These are phyloP conservation scores for Jacana jacana DNA, from an alignment of 2,113 vertebrate genomes.

Conservation along the genomic window DNA sequence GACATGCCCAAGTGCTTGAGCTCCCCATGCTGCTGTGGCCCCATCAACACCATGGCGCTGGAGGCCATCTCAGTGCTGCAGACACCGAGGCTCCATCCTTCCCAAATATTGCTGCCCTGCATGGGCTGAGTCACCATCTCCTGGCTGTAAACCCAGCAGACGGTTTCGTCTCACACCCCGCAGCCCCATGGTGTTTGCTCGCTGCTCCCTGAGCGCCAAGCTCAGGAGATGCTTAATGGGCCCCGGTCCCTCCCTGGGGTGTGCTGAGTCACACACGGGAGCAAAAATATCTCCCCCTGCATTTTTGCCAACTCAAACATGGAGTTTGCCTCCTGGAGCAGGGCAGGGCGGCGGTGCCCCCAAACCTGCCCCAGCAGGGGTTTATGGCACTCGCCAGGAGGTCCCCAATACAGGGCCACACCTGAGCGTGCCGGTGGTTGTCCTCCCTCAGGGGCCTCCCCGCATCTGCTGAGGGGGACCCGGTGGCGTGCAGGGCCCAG, in stretches of 20 bases:
- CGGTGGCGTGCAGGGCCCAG: neutral
- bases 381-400: neutral
- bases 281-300: neutral
- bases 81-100: neutral
- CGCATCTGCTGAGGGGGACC: neutral
- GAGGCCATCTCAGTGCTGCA: rapidly evolving
- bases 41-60: rapidly evolving
- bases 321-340: neutral
- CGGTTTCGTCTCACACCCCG: neutral
- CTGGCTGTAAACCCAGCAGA: neutral
- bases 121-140: neutral
- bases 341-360: neutral
- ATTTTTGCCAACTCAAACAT: rapidly evolving
- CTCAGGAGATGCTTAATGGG: neutral
- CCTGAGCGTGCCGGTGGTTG: neutral
- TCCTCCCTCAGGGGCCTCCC: neutral
- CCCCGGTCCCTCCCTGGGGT: neutral
- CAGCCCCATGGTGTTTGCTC: neutral
- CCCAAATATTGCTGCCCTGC: neutral
- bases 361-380: neutral
- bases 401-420: neutral
- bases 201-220: neutral
- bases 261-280: neutral
- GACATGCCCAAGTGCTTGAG: rapidly evolving
- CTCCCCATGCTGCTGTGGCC: rapidly evolving